A percentile compares a stretch with the other conserved stretches of the same genome.
Conservation (phyloP, 2,888 invertebrate genomes). For the Drosophila ezoana region DNA sequence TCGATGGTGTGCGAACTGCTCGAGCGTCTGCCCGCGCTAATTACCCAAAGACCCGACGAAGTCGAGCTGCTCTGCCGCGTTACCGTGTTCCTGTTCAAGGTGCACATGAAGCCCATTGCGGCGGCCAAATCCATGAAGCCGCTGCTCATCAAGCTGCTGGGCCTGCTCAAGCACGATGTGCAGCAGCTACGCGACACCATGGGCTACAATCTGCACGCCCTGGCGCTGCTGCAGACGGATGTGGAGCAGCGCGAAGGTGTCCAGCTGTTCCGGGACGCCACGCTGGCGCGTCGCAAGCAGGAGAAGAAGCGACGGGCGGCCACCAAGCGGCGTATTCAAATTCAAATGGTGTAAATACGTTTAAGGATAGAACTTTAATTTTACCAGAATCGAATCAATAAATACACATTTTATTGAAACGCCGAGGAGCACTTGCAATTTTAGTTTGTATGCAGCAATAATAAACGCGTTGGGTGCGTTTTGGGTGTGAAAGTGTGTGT, state of each 20-base stretch:
- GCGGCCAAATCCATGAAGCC: conserved; percentile 89
- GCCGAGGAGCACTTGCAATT: conserved; percentile 33
- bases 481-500: background rate
- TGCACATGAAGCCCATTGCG: conserved; percentile 92
- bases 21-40: conserved; percentile 88
- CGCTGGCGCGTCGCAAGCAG: conserved; percentile 87
- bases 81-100: conserved; percentile 90
- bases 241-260: conserved; percentile 91
- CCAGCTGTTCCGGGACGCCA: conserved; percentile 92
- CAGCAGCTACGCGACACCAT: conserved; percentile 89
- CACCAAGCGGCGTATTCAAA: conserved; percentile 73
- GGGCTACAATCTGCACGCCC: conserved; percentile 93
- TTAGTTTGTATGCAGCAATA: conserved; percentile 10
- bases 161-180: conserved; percentile 73
- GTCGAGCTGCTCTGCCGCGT: conserved; percentile 92
- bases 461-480: background rate
- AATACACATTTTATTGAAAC: conserved; percentile 25
- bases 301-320: conserved; percentile 85
- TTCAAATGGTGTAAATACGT: conserved; percentile 67
- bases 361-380: conserved; percentile 34
- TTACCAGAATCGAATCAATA: conserved; percentile 29
- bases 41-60: conserved; percentile 88
- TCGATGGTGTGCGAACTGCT: conserved; percentile 92
- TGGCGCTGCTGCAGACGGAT: conserved; percentile 91
- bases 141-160: conserved; percentile 74